Evolutionary conservation across 2,888 invertebrate genomes (phyloP).

Genomic region (Chouioia cunea): DNA sequence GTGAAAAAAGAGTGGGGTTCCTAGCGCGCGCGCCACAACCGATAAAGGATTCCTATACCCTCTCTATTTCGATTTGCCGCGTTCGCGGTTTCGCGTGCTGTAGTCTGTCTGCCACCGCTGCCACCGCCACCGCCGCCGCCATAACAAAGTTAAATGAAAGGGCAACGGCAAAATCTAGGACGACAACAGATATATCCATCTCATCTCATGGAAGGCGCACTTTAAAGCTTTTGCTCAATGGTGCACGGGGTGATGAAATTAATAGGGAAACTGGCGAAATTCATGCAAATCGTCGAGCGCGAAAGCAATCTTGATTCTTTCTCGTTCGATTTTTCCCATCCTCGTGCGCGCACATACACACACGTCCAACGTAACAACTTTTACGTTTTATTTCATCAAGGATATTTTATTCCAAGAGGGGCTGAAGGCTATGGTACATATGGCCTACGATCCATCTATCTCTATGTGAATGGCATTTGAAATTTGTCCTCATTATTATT

Average conservation of each 20-base stretch:
- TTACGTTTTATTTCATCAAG: slow-evolving; percentile 28
- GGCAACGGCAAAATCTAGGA: slow-evolving; percentile 48
- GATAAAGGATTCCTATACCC: slow-evolving; percentile 47
- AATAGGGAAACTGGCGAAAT: slow-evolving; percentile 49
- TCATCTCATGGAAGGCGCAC: slow-evolving; percentile 21
- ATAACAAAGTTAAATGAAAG: slow-evolving; percentile 50
- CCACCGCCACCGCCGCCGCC: slow-evolving; percentile 5
- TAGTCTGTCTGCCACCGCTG: background rate
- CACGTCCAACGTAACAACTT: slow-evolving; percentile 12
- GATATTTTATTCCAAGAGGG: background rate
- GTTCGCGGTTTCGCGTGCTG: slow-evolving; percentile 19
- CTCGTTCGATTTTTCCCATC: slow-evolving; percentile 1
- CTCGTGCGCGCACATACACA: too few relatives aligned
- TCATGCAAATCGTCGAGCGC: slow-evolving; percentile 46
- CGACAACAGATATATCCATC: slow-evolving; percentile 42
- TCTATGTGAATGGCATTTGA: too few relatives aligned
- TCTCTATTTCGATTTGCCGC: slow-evolving; percentile 40
- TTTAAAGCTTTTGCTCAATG: slow-evolving; percentile 47
- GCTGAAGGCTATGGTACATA: background rate
- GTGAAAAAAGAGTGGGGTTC: slow-evolving; percentile 45
- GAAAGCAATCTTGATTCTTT: slow-evolving; percentile 45
- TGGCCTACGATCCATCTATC: background rate
- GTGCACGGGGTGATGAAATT: slow-evolving; percentile 45
- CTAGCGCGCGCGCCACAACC: slow-evolving; percentile 23
- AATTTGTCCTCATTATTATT: too few relatives aligned